Evolutionary conservation across 2,888 invertebrate genomes (phyloP).

Genomic region (Pristionchus fissidentatus): DNA sequence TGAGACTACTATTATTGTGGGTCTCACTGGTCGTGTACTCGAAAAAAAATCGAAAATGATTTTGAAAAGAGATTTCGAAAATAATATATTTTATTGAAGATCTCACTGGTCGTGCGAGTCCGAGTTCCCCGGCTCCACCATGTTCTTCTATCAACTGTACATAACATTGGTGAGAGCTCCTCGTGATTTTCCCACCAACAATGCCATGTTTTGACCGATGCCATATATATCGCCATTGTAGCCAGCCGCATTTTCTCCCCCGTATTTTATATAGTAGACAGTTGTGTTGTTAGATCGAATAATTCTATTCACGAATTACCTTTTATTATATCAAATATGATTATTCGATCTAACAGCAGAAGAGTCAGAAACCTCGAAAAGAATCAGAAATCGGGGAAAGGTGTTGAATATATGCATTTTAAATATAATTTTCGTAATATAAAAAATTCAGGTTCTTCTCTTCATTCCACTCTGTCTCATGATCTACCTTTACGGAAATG

Average conservation of each 20-base stretch:
- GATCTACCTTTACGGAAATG: constrained; percentile 76
- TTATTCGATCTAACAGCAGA: background rate
- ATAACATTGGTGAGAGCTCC: constrained; percentile 82
- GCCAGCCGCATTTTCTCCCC: too few relatives aligned
- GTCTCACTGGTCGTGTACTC: too few relatives aligned
- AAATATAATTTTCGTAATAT: background rate
- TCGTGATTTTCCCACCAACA: too few relatives aligned
- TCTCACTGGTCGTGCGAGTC: constrained; percentile 59
- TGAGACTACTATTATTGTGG: background rate
- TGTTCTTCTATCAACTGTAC: constrained; percentile 66
- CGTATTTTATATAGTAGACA: too few relatives aligned
- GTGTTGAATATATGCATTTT: background rate
- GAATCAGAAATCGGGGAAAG: background rate
- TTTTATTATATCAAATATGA: background rate
- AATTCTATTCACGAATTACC: too few relatives aligned
- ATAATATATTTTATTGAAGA: background rate
- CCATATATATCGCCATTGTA: too few relatives aligned
- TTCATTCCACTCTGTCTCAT: constrained; percentile 85
- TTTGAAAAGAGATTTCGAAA: background rate
- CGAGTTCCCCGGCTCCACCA: constrained; percentile 56
- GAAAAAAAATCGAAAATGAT: background rate
- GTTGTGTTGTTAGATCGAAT: too few relatives aligned
- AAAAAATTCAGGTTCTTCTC: constrained; percentile 78
- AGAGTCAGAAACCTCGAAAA: background rate
- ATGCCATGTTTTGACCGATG: too few relatives aligned